Conservation (phyloP, 2,113 vertebrate genomes). For the Eudyptes chrysolophus region DNA sequence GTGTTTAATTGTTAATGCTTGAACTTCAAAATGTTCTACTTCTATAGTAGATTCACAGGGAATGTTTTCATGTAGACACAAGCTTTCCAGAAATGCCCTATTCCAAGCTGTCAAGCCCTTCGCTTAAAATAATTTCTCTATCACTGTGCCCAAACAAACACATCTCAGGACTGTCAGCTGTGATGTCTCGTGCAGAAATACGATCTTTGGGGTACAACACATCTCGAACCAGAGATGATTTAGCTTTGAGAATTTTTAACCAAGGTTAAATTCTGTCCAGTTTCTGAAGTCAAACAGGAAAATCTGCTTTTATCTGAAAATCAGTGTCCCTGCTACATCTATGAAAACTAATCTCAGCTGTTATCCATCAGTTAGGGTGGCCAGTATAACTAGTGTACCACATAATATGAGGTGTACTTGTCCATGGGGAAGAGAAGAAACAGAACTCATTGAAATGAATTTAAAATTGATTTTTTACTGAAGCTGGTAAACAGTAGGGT, state of each 20-base stretch:
- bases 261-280: not conserved
- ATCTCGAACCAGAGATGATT: not conserved
- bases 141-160: not conserved
- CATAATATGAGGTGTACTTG: not conserved
- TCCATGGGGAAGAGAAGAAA: not conserved
- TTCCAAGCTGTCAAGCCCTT: not conserved
- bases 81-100: not conserved
- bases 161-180: not conserved
- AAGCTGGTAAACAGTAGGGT: constrained; percentile 16
- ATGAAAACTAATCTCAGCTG: not conserved
- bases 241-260: not conserved
- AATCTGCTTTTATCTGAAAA: not conserved
- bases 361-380: not conserved
- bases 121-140: not conserved
- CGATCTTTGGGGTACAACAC: not conserved
- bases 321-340: not conserved
- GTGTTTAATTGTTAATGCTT: not conserved
- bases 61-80: not conserved
- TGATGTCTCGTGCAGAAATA: not conserved
- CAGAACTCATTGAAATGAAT: not conserved
- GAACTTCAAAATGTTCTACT: not conserved
- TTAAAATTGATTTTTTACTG: not conserved
- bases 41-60: not conserved
- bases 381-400: not conserved
- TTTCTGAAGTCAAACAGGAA: not conserved